Evolutionary conservation across 2,797 vertebrate species (phyloP).

Genomic region (Alauda arvensis): DNA sequence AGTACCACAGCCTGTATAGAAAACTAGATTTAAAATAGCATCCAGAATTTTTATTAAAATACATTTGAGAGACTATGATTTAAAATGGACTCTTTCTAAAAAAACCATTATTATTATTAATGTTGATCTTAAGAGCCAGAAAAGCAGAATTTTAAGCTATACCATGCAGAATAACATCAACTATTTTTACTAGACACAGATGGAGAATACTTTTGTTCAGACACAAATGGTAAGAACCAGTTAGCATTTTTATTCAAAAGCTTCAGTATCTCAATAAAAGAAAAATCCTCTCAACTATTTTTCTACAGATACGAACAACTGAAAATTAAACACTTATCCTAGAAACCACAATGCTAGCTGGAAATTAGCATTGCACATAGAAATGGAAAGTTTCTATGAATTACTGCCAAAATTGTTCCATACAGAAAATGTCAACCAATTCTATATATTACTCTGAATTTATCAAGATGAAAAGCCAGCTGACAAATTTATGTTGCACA

Average conservation of each 20-base stretch:
- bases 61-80: not conserved
- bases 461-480: conserved; percentile 61
- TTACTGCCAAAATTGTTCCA: conserved; percentile 25
- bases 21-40: not conserved
- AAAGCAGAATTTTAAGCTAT: not conserved
- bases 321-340: conserved; percentile 2
- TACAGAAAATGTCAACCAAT: conserved; percentile 19
- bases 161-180: not conserved
- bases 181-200: not conserved
- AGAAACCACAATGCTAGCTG: conserved; percentile 12
- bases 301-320: not conserved
- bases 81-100: not conserved
- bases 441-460: conserved; percentile 37
- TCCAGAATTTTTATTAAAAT: not conserved
- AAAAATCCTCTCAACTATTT: not conserved
- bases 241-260: not conserved
- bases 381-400: conserved; percentile 18
- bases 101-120: not conserved
- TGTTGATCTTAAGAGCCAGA: not conserved
- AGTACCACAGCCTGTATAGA: not conserved
- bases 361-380: not conserved
- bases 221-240: not conserved
- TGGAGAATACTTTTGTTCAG: not conserved
- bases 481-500: conserved; percentile 39
- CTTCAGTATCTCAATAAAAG: not conserved